Base-by-base conservation (phyloP, 2,113 vertebrate genomes). In the Oncorhynchus nerka region DNA sequence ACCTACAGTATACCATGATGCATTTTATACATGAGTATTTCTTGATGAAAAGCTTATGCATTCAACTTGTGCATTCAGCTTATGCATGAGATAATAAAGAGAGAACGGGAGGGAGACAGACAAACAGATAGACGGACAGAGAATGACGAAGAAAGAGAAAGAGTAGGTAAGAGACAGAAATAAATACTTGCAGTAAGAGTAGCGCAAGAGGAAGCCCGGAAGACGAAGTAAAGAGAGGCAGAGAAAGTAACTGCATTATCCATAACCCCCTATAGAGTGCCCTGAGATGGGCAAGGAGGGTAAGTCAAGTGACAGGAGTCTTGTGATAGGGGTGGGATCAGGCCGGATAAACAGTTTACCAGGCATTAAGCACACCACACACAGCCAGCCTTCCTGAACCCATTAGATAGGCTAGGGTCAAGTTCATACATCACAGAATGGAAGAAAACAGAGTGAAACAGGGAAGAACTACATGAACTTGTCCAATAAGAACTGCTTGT, bases 271-370 rank as follows among this genome's bases (percentile, higher is more conserved):
- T 89, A 91, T 92, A 89, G n/a, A 82, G 76, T 86, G 87, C 79
- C 88, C 2, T 88, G 87, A 87, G 84, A 87, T 30, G 64, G 71
- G 75, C 76, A 71, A 16, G 82, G 71, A 80, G 86, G 82, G 81
- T 12, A 7, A 7, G 82, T 91, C 91, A 91, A 87, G 86, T 93
- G 89, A 93, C 88, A 75, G 75, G 74, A 67, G 87, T 89, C 91
- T 90, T 92, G 87, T 93, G 92, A 91, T 79, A 55, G 82, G 77
- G 16, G 34, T 0, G 68, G 30, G 28, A 76, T 81, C 81, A 83
- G 79, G 83, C 84, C 51, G 76, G 79, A 77, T 82, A 83, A 87
- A 76, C 84, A 62, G 75, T 91, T 92, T 83, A 85, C 76, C n/a
- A 74, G 45, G 73, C 70, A 83, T 85, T 79, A 77, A 68, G 74